A percentile compares a stretch with the other conserved stretches of the same genome.
These are phyloP conservation scores for Zosterops japonicus DNA, from an alignment of 2,113 vertebrate genomes.

Conservation along the genomic window DNA sequence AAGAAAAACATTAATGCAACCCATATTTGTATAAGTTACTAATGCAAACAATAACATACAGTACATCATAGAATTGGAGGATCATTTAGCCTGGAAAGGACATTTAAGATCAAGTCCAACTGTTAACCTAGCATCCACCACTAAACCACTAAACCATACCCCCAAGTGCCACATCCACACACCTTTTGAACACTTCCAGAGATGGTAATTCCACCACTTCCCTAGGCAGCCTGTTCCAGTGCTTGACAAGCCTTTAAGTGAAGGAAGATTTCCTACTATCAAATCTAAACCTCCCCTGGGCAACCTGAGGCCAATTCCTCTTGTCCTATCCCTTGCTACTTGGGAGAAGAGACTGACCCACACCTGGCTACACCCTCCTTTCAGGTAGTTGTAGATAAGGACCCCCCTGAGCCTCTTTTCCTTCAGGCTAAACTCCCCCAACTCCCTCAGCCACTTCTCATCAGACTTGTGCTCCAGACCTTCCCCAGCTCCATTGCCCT, in stretches of 20 bases:
- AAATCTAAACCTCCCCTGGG: background rate
- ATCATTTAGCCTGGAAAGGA: background rate
- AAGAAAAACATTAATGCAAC: background rate
- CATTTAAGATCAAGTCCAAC: background rate
- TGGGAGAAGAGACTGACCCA: background rate
- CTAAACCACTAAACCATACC: background rate
- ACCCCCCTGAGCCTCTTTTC: background rate
- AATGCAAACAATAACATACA: background rate
- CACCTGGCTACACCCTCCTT: background rate
- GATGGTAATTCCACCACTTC: background rate
- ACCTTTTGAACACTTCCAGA: background rate
- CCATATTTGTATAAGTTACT: background rate
- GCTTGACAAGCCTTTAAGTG: background rate
- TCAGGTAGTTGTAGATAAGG: background rate
- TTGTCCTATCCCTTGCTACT: background rate
- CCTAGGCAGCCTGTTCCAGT: background rate
- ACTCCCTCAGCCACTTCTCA: fast-evolving
- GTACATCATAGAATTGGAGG: background rate
- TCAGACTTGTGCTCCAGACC: fast-evolving
- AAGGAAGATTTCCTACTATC: background rate
- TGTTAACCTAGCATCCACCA: background rate
- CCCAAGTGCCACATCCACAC: background rate
- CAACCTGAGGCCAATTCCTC: background rate
- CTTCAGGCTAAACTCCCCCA: background rate
- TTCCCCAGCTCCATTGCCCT: fast-evolving